phyloP scores from a whole-genome alignment of 2,888 invertebrate genomes.

The Clanis bilineata region DNA sequence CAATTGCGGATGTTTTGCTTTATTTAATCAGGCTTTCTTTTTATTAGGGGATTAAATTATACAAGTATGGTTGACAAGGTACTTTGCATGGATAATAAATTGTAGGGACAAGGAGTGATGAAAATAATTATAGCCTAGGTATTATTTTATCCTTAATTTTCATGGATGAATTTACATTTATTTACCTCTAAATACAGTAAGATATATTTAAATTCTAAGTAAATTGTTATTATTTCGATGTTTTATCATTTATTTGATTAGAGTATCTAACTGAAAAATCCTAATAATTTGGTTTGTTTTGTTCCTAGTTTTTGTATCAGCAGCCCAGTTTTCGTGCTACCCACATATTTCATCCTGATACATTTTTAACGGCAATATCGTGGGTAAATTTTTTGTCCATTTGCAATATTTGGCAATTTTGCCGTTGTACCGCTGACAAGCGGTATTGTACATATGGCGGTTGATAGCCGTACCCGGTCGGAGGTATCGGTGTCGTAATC shows the following conservation, averaged over 20 bases:
- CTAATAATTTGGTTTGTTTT: too few relatives aligned
- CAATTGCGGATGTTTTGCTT: slow-evolving; percentile 9
- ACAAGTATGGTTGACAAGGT: not conserved
- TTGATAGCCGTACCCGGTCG: slow-evolving; percentile 43
- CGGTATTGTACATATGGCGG: slow-evolving; percentile 50
- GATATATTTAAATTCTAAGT: too few relatives aligned
- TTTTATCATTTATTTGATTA: too few relatives aligned
- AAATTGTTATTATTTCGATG: too few relatives aligned
- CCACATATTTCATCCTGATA: not conserved
- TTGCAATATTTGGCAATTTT: slow-evolving; percentile 20
- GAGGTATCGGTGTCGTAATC: slow-evolving; percentile 78
- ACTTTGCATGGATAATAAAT: not conserved
- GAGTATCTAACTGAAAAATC: too few relatives aligned
- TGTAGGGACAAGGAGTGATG: not conserved
- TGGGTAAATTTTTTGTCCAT: not conserved
- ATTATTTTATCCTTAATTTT: too few relatives aligned
- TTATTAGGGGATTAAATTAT: not conserved
- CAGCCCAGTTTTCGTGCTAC: too few relatives aligned
- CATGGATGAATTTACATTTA: too few relatives aligned
- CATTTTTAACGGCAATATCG: not conserved
- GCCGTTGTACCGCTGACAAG: slow-evolving; percentile 54
- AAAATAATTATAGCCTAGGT: too few relatives aligned
- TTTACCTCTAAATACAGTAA: too few relatives aligned
- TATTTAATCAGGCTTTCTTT: slow-evolving; percentile 16
- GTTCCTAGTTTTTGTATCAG: not conserved